Evolutionary conservation across 2,113 vertebrate genomes (phyloP), one percentile per base, ranked within the genome.

Genomic region (Hydropotes inermis): DNA sequence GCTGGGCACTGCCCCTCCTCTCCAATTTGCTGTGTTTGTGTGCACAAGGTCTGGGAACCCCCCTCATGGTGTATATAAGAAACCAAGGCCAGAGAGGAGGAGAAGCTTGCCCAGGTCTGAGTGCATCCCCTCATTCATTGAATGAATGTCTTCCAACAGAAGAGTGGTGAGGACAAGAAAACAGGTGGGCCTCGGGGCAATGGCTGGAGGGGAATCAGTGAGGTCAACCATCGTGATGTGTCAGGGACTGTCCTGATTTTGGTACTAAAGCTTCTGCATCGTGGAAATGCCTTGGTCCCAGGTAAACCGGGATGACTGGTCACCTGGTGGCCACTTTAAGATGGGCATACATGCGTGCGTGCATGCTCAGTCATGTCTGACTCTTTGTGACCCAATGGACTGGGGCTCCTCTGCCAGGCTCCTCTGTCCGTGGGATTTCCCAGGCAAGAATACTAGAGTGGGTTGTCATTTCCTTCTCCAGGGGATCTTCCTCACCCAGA

Each of bases 221-320:
- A 45, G 84, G 39, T 78, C 54, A 4, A 5, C 23, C n/a, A n/a
- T 43, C 6, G 2, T 0, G 0, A 39, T 57, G 2, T 15, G 45
- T 43, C 78, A 17, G 52, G 23, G 43, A 60, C 7, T 54, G 64
- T 16, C 64, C 76, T 15, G 36, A 21, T 23, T 47, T 61, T 6
- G 47, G 25, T 58, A 55, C 19, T 39, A 5, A 33, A 79, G 47
- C 36, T 2, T 85, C 4, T 47, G 50, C 54, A 17, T 83, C 12
- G 12, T 64, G 25, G 36, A n/a, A 43, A 60, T 2, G 14, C 52
- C 43, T 10, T 0, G 4, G 76, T 36, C 25, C 58, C 25, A 17
- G 39, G 50, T 43, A 81, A 64, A 36, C 14, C 1, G 1, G 52
- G 81, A 7, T 0, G 1, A 2, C 25, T 7, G 78, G 79, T 54